phyloP scores from a whole-genome alignment of 1,140 invertebrate species.

The Neodiprion virginianus region DNA sequence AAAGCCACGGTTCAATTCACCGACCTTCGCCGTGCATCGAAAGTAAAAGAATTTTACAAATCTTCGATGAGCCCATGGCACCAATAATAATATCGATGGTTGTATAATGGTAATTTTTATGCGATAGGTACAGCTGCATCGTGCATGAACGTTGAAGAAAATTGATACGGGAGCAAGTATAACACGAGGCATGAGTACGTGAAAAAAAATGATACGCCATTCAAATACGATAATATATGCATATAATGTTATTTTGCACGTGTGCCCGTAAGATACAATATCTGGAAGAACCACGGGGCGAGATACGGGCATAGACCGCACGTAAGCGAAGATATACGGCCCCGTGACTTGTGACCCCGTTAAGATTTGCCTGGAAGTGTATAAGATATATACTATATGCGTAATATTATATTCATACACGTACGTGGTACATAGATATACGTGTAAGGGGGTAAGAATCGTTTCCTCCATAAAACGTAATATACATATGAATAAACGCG shows the following conservation, averaged over 20 bases:
- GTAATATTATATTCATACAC: not conserved
- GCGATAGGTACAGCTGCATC: too few relatives aligned
- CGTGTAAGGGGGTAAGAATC: not conserved
- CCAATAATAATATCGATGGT: too few relatives aligned
- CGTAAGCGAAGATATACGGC: conserved; percentile 43
- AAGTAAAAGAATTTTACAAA: too few relatives aligned
- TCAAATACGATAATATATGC: not conserved
- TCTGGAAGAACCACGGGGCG: conserved; percentile 39
- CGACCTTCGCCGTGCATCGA: too few relatives aligned
- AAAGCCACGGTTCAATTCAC: too few relatives aligned
- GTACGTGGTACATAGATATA: not conserved
- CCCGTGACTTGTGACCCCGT: conserved; percentile 53
- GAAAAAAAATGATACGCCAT: not conserved
- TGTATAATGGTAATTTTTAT: too few relatives aligned
- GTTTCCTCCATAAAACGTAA: not conserved
- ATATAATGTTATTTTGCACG: conserved; percentile 51
- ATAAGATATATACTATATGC: not conserved
- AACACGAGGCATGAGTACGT: too few relatives aligned
- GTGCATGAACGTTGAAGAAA: too few relatives aligned
- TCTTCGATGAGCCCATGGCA: too few relatives aligned
- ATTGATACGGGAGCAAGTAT: too few relatives aligned
- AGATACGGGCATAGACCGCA: conserved; percentile 31
- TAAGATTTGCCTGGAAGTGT: conserved; percentile 43
- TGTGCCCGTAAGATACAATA: conserved; percentile 40
- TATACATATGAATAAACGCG: not conserved